Evolutionary conservation across 2,113 vertebrate genomes (phyloP), one percentile per base, ranked within the genome.

Genomic region (Eulemur rufifrons): DNA sequence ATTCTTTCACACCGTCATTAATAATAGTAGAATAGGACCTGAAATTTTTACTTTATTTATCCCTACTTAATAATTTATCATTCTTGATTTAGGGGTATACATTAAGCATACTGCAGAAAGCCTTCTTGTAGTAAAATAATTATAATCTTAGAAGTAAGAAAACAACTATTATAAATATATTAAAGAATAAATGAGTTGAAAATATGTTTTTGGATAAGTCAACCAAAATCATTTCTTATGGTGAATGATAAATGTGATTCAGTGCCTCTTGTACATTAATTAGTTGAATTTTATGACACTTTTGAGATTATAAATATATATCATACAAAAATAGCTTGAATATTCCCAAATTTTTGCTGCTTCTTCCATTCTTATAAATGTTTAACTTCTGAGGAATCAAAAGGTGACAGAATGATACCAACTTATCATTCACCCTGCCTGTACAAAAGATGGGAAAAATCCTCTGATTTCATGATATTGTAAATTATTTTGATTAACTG

Each of bases 121-220:
- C 3, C 34, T 95, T 89, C 71, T 54, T 66, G 86, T 68, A 54
- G 32, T 90, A 69, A 92, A 78, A n/a, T 81, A 93, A 95, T 96
- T 90, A 92, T 4, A 89, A 34, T 73, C 5, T 47, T 89, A 71
- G 25, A 78, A 73, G n/a, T 59, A 93, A 64, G 14, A 52, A 92
- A 93, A 83, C 12, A 88, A 34, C 23, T 63, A 23, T 63, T 89
- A 13, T 37, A 63, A 76, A 94, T 63, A 84, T 29, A 86, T 2
- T 45, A 39, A 21, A 71, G 27, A 90, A 17, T 61, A 91, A 92
- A 86, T 14, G 25, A 76, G 5, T 50, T 95, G 64, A 82, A 91
- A 83, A 83, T 32, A 85, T 47, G 13, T 3, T 82, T 95, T 86
- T 84, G 61, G 13, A 80, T 83, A 86, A 54, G 34, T 94, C 47